These are phyloP conservation scores for Acholoe squamosa DNA, from an alignment of 2,888 invertebrate species.

Conservation along the genomic window DNA sequence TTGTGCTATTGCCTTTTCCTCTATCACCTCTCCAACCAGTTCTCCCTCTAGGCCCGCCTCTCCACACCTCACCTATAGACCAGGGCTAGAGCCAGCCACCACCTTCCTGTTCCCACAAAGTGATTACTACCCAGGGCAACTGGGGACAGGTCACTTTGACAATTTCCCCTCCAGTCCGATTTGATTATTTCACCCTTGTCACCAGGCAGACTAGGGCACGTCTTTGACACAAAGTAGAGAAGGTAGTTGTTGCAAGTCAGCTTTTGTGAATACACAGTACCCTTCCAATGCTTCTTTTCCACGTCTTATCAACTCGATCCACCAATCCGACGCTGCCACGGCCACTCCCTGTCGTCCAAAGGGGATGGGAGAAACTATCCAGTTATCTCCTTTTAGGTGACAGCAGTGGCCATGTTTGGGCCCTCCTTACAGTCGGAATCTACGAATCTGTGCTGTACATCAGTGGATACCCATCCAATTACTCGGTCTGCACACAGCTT, in stretches of 20 bases:
- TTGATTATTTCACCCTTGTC: background rate
- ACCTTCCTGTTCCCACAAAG: background rate
- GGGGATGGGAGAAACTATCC: constrained; percentile 41
- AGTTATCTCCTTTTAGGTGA: background rate
- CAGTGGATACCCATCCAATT: constrained; percentile 34
- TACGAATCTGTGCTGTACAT: constrained; percentile 7
- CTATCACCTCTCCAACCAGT: background rate
- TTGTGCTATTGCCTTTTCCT: too few species aligned
- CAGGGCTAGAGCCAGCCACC: background rate
- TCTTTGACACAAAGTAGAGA: background rate
- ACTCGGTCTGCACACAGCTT: background rate
- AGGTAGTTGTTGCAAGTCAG: background rate
- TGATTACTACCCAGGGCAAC: background rate
- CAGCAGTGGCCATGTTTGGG: background rate
- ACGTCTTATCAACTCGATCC: constrained; percentile 13
- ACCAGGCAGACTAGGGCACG: background rate
- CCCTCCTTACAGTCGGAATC: background rate
- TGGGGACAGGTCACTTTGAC: constrained; percentile 42
- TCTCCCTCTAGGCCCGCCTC: too few species aligned
- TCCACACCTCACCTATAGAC: too few species aligned
- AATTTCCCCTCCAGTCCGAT: constrained; percentile 15
- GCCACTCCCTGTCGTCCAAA: constrained; percentile 1
- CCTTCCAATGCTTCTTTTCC: too few species aligned
- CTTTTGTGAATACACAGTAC: too few species aligned
- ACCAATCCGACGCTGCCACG: background rate